Conservation (phyloP, 1,140 invertebrate genomes). For the Goniozus legneri region DNA sequence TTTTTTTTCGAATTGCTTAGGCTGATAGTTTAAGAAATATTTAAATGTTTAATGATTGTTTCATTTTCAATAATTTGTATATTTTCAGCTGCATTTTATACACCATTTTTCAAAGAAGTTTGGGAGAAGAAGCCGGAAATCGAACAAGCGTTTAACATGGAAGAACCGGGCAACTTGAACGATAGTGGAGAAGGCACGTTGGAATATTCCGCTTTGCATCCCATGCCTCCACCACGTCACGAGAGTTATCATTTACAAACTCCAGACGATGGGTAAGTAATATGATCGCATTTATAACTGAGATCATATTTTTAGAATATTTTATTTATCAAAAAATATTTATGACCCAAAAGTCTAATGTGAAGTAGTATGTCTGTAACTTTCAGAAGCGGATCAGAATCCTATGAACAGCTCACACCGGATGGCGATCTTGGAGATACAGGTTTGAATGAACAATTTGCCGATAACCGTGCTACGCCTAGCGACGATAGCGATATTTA, state of each 20-base stretch:
- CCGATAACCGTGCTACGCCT: slow-evolving; percentile 50
- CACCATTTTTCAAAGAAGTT: slow-evolving; percentile 92
- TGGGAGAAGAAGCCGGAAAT: slow-evolving; percentile 95
- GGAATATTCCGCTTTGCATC: slow-evolving; percentile 63
- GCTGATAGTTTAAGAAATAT: neutral
- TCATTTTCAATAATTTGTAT: slow-evolving; percentile 7
- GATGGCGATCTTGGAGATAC: slow-evolving; percentile 56
- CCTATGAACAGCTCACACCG: slow-evolving; percentile 74
- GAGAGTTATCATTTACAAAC: slow-evolving; percentile 68
- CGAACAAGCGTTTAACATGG: slow-evolving; percentile 88
- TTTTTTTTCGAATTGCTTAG: slow-evolving; percentile 1
- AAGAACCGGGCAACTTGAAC: slow-evolving; percentile 66
- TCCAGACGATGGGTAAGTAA: slow-evolving; percentile 61
- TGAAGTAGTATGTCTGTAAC: slow-evolving; percentile 56
- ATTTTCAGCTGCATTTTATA: slow-evolving; percentile 85
- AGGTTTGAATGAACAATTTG: slow-evolving; percentile 52
- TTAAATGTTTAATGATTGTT: neutral
- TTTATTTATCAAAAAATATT: slow-evolving; percentile 4
- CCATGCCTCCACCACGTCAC: slow-evolving; percentile 65
- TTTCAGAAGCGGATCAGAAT: slow-evolving; percentile 73
- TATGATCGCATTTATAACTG: slow-evolving; percentile 17
- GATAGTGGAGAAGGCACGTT: slow-evolving; percentile 70
- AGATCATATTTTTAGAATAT: neutral
- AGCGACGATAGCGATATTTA: slow-evolving; percentile 73
- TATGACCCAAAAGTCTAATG: slow-evolving; percentile 44